phyloP scores from a whole-genome alignment of 1,140 invertebrate genomes.

The Drosophila paulistorum region DNA sequence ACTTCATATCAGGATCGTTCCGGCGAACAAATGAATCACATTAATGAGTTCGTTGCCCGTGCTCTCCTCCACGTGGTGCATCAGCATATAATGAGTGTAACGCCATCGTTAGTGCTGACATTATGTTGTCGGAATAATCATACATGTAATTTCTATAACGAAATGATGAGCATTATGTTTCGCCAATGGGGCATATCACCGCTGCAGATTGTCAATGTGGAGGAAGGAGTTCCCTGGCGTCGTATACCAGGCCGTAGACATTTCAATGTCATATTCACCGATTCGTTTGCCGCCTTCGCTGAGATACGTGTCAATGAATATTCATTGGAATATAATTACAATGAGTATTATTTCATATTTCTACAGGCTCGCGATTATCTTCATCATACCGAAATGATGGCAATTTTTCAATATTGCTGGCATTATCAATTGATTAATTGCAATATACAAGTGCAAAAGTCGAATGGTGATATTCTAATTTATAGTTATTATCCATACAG shows the following conservation, averaged over 20 bases:
- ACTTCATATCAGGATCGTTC: conserved; percentile 55
- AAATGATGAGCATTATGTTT: conserved; percentile 67
- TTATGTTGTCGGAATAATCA: conserved; percentile 63
- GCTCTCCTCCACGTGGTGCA: conserved; percentile 67
- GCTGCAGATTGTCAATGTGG: conserved; percentile 61
- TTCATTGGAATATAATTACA: conserved; percentile 59
- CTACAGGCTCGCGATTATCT: conserved; percentile 62
- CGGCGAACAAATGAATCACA: conserved; percentile 61
- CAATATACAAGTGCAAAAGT: conserved; percentile 66
- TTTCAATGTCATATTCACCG: conserved; percentile 68
- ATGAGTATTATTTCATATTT: conserved; percentile 75
- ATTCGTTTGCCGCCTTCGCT: conserved; percentile 64
- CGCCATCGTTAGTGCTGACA: conserved; percentile 57
- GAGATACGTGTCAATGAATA: conserved; percentile 63
- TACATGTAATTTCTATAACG: conserved; percentile 71
- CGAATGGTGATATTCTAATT: conserved; percentile 63
- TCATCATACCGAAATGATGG: conserved; percentile 53
- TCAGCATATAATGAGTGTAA: conserved; percentile 57
- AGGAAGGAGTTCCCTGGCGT: conserved; percentile 14
- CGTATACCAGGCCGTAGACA: conserved; percentile 48
- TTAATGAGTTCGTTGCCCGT: conserved; percentile 64
- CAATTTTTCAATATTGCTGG: conserved; percentile 73
- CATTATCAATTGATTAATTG: conserved; percentile 68
- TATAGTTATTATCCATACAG: conserved; percentile 69
- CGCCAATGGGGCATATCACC: conserved; percentile 61